Base-by-base conservation (phyloP, 2,888 invertebrate genomes). In the Eupithecia inturbata region DNA sequence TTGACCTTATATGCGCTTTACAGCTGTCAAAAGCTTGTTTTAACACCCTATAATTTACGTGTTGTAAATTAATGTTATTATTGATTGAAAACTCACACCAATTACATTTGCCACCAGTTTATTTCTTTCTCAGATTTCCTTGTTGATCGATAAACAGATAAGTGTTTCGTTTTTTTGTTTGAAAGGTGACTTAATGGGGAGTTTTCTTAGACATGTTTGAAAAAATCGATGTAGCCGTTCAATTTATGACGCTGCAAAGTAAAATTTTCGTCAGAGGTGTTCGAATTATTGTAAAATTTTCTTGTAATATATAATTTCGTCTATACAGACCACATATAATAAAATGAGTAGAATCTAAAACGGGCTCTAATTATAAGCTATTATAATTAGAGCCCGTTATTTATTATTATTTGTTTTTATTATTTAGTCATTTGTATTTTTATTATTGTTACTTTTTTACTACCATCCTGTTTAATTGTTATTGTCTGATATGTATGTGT, bases 1-100 rank as follows among this genome's bases (percentile, higher is more conserved):
- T 77, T 67, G 75, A 68, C 70, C 70, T n/a, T 69, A 39, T 71
- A 66, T 66, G 69, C 41, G 64, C 36, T 66, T 68, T 63, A 64
- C 53, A 64, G 57, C 62, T 57, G 67, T 39, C 53, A 53, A 63
- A 70, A 68, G 26, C 45, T 68, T 68, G 45, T 71, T 67, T 60
- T 70, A 49, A 45, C 39, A 53, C 41, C 53, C 31, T 49, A 33
- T 12, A 60, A 72, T 63, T 53, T 39, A 36, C 49, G 31, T 36
- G 36, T 26, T 39, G 36, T 70, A 64, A 64, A 70, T 49, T 67
- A 45, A 49, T 49, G 67, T 67, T 67, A 66, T 63, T 63, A 66
- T 36, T 66, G 66, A 66, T 66, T 62, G 31, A 66, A 67, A 49
- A 45, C 45, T 14, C 45, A 67, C 31, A 12, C 66, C 36, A 39